These are phyloP conservation scores for Callinectes sapidus DNA, from an alignment of 2,888 invertebrate genomes.

Conservation along the genomic window DNA sequence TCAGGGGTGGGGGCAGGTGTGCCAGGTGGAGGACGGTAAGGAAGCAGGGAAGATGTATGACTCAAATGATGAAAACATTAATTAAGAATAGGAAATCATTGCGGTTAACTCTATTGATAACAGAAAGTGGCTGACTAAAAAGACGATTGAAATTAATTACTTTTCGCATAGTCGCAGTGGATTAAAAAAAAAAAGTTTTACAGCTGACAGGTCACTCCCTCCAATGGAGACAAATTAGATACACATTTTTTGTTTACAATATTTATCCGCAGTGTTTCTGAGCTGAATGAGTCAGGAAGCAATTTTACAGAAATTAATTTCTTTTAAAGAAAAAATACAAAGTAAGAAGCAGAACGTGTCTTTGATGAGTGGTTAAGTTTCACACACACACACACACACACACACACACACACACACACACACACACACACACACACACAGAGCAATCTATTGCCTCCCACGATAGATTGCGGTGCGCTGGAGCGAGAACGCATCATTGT, in stretches of 20 bases:
- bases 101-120: background rate
- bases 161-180: background rate
- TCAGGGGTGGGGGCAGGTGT: background rate
- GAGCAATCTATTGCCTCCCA: no score
- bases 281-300: background rate
- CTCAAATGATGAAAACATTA: background rate
- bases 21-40: background rate
- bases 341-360: background rate
- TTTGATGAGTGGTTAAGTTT: background rate
- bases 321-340: background rate
- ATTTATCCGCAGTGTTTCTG: background rate
- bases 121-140: background rate
- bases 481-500: background rate
- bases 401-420: constrained; percentile 41
- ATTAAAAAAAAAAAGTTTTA: background rate
- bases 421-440: constrained; percentile 49
- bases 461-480: background rate
- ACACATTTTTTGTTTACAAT: background rate
- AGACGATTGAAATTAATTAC: background rate
- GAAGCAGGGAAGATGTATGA: background rate
- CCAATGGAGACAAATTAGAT: constrained; percentile 12
- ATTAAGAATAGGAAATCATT: background rate
- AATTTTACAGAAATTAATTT: background rate
- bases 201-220: background rate
- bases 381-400: constrained; percentile 26